Conservation (phyloP, 2,888 invertebrate species). For the Agriopis leucophaearia region DNA sequence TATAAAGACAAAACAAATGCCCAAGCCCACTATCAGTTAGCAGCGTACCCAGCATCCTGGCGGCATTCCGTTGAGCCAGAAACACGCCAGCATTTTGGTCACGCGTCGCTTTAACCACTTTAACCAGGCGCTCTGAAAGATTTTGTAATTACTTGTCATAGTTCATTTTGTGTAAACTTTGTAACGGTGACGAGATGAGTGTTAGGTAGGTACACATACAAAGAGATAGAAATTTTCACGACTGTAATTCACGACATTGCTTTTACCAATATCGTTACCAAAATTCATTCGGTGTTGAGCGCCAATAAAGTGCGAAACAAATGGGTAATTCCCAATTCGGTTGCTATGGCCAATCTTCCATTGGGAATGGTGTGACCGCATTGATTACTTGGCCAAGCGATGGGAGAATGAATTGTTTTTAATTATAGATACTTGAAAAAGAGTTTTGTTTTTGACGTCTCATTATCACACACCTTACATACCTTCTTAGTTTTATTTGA, state of each 20-base stretch:
- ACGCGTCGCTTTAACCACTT: too few species aligned
- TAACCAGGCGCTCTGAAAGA: too few species aligned
- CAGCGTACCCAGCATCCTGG: too few species aligned
- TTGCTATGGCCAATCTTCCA: slow-evolving; percentile 15
- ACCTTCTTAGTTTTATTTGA: too few species aligned
- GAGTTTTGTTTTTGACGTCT: not conserved
- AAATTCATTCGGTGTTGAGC: slow-evolving; percentile 13
- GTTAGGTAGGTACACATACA: not conserved
- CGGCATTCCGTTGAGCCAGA: too few species aligned
- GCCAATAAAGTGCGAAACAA: slow-evolving; percentile 20
- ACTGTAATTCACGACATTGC: slow-evolving; percentile 6
- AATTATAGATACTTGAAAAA: not conserved
- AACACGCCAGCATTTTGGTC: too few species aligned
- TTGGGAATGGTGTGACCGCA: slow-evolving; percentile 12
- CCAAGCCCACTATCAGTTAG: too few species aligned
- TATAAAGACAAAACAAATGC: too few species aligned
- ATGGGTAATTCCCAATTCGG: slow-evolving; percentile 17
- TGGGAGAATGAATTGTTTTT: not conserved
- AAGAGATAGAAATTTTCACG: slow-evolving; percentile 1
- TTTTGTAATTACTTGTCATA: too few species aligned
- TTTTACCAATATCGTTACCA: slow-evolving; percentile 13
- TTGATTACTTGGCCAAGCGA: slow-evolving; percentile 10
- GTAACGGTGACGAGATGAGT: too few species aligned
- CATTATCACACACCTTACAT: too few species aligned
- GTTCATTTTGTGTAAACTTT: too few species aligned